Evolutionary conservation across 2,797 vertebrate genomes (phyloP), one percentile per base, ranked within the genome.

Genomic region (Microctenopoma steveboyesi): DNA sequence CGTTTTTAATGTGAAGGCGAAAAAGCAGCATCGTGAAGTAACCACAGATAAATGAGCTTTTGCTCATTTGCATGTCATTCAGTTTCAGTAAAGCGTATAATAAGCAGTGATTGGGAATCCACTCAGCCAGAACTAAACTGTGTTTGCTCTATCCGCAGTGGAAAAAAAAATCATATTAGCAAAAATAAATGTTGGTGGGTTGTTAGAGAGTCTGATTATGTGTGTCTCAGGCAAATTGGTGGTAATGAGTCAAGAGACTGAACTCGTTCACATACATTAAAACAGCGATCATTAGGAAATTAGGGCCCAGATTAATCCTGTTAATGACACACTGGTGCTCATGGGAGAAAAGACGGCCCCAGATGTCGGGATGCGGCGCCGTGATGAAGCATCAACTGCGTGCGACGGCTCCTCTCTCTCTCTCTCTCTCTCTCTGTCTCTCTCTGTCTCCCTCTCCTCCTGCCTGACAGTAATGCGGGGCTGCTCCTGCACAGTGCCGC

Each of bases 241-340:
- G 95, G 96, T 98, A 98, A 98, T 98, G 96, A 99, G 96, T 98
- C 96, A 97, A 96, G 96, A 98, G 97, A 98, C 95, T 96, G 95
- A 95, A 93, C 96, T 95, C 94, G 93, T 96, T 97, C 96, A 96
- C 96, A 96, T 97, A 96, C 96, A 97, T 98, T 98, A 98, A 97
- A 97, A 97, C 96, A 96, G 95, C 95, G 95, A 97, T 98, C 96
- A 97, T 98, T 98, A 98, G 95, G 95, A 97, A 97, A 96, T 98
- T 98, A 97, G 96, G 96, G 96, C 95, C 95, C 93, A 96, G 95
- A 98, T 98, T 98, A 98, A 98, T 98, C 96, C 97, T 95, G 95
- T 96, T 98, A 99, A 99, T 97, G 96, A 98, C 96, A 98, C 94
- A 91, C 93, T 86, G 92, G 95, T 93, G 96, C 96, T 96, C 96